phyloP scores from a whole-genome alignment of 2,888 invertebrate species.

The Diarsia rubi region DNA sequence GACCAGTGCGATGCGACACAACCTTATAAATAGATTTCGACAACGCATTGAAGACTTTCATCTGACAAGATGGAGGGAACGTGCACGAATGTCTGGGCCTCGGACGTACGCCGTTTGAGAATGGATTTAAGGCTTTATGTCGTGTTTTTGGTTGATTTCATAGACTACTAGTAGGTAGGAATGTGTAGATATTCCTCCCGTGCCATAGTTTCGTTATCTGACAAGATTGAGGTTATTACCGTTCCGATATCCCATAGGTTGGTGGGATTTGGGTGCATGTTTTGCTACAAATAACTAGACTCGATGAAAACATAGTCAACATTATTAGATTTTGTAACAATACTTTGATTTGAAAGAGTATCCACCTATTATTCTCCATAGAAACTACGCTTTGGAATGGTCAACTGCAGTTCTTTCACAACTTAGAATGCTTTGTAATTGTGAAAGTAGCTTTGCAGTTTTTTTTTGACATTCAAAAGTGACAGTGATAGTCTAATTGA shows the following conservation, averaged over 20 bases:
- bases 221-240: not conserved
- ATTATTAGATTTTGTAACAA: not conserved
- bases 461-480: too few species aligned
- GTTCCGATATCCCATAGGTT: not conserved
- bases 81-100: constrained; percentile 42
- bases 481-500: too few species aligned
- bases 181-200: not conserved
- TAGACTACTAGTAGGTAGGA: constrained; percentile 22
- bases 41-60: constrained; percentile 62
- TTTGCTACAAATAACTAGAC: not conserved
- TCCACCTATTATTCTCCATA: too few species aligned
- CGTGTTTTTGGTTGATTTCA: constrained; percentile 49
- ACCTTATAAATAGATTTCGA: constrained; percentile 68
- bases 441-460: too few species aligned
- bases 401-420: too few species aligned
- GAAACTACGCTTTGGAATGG: too few species aligned
- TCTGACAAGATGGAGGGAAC: constrained; percentile 55
- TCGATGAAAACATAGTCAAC: not conserved
- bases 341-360: too few species aligned
- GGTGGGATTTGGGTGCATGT: not conserved
- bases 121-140: constrained; percentile 45
- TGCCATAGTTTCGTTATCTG: not conserved
- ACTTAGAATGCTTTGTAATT: too few species aligned
- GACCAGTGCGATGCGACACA: constrained; percentile 63
- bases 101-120: constrained; percentile 37